Base-by-base conservation (phyloP, 2,888 invertebrate species). In the Cryptus viduatorius region DNA sequence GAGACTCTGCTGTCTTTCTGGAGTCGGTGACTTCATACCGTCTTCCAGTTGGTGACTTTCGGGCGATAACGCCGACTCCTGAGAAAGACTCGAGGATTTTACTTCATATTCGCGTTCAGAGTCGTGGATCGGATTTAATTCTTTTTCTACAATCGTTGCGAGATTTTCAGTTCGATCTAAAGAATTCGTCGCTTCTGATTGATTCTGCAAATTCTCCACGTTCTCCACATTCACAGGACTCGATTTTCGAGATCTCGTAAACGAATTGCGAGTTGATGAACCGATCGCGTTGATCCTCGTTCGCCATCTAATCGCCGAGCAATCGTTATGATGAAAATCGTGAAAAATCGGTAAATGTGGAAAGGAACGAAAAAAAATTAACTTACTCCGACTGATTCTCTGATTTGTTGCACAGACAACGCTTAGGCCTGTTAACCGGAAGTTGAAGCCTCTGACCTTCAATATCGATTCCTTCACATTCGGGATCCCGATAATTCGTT, bases 331-430 rank as follows among this genome's bases (percentile, higher is more conserved):
- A 12, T 1, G 3, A 48, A 48, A 48, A 14, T 48, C 12, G 14
- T 48, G 12, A 48, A 48, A 48, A 14, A 14, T 48, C 46, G 12
- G 14, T 12, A 12, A 48, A 10, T 24, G 12, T 4, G 14, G 12
- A 14, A 5, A 14, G 4, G 1, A 53, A 16, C 3, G 0, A 42
- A 56, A 42, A 48, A 29, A 14, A 14, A 37, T 46, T 4, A 46
- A 64, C 29, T 16, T n/a, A 79, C 71, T 48, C 79, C 10, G 42
- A 1, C 65, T 24, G 67, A 10, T 31, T 12, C 4, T 73, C 69
- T 12, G 56, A 14, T 44, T 46, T 59, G 24, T 76, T 56, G 71
- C 79, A 83, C 24, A 76, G 42, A 48, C 79, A 83, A 37, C 64
- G 46, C 12, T 71, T 42, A 53, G 59, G 31, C 14, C 56, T 48